Evolutionary conservation across 2,888 invertebrate species (phyloP).

Genomic region (Fissipunctia ypsillon): DNA sequence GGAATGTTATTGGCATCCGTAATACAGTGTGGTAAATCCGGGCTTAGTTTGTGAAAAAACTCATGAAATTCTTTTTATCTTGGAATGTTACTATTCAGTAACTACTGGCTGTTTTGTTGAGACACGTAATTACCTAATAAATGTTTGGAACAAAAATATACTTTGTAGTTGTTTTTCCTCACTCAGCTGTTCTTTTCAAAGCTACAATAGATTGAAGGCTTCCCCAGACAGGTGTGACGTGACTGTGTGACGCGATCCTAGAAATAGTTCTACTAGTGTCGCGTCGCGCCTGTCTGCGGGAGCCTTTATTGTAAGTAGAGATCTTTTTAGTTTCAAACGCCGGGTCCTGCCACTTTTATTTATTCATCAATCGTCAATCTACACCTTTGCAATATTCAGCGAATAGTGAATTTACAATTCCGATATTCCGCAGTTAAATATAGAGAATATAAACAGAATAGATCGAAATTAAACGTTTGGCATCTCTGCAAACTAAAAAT

Average conservation of each 20-base stretch:
- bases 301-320: too few species aligned
- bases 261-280: too few species aligned
- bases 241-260: too few species aligned
- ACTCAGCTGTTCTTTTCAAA: neutral
- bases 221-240: too few species aligned
- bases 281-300: too few species aligned
- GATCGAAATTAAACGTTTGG: neutral
- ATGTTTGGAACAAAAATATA: neutral
- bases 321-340: neutral
- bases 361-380: neutral
- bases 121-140: slow-evolving; percentile 3
- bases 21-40: slow-evolving; percentile 36
- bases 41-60: slow-evolving; percentile 35
- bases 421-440: neutral
- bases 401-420: neutral
- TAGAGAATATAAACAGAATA: neutral
- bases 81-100: slow-evolving; percentile 18
- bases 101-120: neutral
- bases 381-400: neutral
- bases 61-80: slow-evolving; percentile 26
- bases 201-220: neutral
- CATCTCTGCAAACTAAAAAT: neutral
- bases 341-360: neutral
- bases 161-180: too few species aligned
- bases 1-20: slow-evolving; percentile 14